Percentiles rank a stretch among this genome's conserved stretches.
Evolutionary conservation across 2,888 invertebrate genomes (phyloP).

Genomic region (Apantesis nais): DNA sequence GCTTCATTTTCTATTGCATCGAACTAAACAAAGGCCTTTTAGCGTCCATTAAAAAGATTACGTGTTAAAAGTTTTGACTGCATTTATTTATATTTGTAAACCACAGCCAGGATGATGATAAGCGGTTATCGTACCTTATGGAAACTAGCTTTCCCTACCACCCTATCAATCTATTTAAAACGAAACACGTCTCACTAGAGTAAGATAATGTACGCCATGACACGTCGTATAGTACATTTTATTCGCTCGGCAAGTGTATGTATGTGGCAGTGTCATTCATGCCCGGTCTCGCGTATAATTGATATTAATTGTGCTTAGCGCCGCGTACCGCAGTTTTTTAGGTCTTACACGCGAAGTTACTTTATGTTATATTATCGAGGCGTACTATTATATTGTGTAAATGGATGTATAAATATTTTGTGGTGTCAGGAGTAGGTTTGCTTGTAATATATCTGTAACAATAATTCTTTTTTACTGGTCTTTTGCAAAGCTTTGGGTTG

Average conservation of each 20-base stretch:
- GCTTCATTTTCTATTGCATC: too few species aligned
- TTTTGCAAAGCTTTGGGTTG: not conserved
- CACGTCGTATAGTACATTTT: not conserved
- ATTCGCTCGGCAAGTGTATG: constrained; percentile 1
- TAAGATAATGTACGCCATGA: not conserved
- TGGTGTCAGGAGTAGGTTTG: not conserved
- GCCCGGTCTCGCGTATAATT: constrained; percentile 43
- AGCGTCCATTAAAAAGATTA: too few species aligned
- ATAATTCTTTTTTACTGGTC: not conserved
- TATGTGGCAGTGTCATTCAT: constrained; percentile 28
- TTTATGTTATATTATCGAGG: not conserved
- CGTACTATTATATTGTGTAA: not conserved
- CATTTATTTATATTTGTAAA: too few species aligned
- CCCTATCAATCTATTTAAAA: not conserved
- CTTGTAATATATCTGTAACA: not conserved
- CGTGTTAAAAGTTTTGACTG: not conserved
- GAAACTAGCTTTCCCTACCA: not conserved
- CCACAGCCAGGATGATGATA: not conserved
- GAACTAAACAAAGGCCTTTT: too few species aligned
- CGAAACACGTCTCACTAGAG: not conserved
- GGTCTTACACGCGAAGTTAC: constrained; percentile 21
- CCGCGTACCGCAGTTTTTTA: constrained; percentile 20
- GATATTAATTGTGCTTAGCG: constrained; percentile 50
- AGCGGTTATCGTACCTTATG: not conserved
- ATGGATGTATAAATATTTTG: not conserved